Conservation (phyloP, 2,797 vertebrate genomes). For the Capromys pilorides region DNA sequence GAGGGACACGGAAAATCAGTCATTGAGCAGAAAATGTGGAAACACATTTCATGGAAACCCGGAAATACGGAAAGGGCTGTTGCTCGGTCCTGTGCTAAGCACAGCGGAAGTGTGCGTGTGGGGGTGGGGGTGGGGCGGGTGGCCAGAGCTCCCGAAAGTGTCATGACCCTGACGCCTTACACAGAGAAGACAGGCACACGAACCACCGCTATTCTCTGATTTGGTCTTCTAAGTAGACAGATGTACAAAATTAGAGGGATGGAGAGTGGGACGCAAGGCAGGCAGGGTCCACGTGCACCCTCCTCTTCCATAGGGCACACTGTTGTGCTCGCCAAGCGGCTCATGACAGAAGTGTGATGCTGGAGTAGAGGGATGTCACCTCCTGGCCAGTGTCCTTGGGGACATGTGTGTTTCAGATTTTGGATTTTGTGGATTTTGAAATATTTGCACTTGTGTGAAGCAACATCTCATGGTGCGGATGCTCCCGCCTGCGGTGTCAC, state of each 20-base stretch:
- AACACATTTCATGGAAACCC: too few relatives aligned
- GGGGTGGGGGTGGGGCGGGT: too few relatives aligned
- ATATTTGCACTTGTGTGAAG: neutral
- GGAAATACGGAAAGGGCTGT: too few relatives aligned
- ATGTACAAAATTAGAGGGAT: neutral
- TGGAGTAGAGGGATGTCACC: neutral
- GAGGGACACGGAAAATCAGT: too few relatives aligned
- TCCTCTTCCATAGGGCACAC: neutral
- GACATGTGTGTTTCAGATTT: neutral
- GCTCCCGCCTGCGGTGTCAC: neutral
- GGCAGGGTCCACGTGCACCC: neutral
- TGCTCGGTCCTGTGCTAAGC: too few relatives aligned
- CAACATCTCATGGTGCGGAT: neutral
- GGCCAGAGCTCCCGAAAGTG: too few relatives aligned
- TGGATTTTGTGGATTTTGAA: neutral
- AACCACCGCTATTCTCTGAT: neutral
- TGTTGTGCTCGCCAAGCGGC: neutral
- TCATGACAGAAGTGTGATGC: neutral
- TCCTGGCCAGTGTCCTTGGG: neutral
- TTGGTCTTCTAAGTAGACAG: neutral
- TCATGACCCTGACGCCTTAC: neutral
- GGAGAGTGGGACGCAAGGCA: neutral
- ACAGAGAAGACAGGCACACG: neutral
- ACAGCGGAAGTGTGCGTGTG: too few relatives aligned
- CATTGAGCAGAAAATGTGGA: too few relatives aligned